Base-by-base conservation (phyloP, 2,888 invertebrate genomes). In the Miltochrista miniata region DNA sequence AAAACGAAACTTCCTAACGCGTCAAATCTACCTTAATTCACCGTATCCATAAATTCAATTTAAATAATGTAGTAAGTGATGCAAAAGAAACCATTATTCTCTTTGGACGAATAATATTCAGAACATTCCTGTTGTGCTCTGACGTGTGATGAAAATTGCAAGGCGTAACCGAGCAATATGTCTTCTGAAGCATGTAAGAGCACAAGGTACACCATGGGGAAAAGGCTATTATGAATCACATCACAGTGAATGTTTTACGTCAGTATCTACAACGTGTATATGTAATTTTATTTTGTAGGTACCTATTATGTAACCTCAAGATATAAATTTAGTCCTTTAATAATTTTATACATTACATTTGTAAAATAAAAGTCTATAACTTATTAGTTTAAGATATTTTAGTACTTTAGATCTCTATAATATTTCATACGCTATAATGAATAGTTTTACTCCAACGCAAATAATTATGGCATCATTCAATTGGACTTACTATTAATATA, bases 161-260 rank as follows among this genome's bases (percentile, higher is more conserved):
- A 59, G 45, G 51, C 48, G 54, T 54, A 67, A 59, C 48, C 18
- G 45, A 63, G 50, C 41, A 47, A 63, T 67, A 67, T 54, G 47
- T 54, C 56, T 67, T 59, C 42, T 56, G 39, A 59, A 67, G 64
- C 64, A 63, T 59, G 64, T 67, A 67, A 59, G 59, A 64, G 56
- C 54, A 48, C 64, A 24, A 5, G 3, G 18, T 53, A 48, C 54
- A 43, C 44, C 53, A 47, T 37, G 42, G 48, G 54, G 48, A 54
- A 62, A 48, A 36, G 54, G 52, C 37, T 39, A 45, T 39, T 48
- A 51, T 56, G 59, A 59, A 62, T 62, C 67, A 59, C 42, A 42
- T 37, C 40, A 41, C 44, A 31, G 30, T 13, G 36, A 5, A 8
- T 14, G 7, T 5, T 14, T 15, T 15, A 15, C 14, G 11, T 11